Evolutionary conservation across 2,797 vertebrate genomes (phyloP).

Genomic region (Craterocephalus amniculus): DNA sequence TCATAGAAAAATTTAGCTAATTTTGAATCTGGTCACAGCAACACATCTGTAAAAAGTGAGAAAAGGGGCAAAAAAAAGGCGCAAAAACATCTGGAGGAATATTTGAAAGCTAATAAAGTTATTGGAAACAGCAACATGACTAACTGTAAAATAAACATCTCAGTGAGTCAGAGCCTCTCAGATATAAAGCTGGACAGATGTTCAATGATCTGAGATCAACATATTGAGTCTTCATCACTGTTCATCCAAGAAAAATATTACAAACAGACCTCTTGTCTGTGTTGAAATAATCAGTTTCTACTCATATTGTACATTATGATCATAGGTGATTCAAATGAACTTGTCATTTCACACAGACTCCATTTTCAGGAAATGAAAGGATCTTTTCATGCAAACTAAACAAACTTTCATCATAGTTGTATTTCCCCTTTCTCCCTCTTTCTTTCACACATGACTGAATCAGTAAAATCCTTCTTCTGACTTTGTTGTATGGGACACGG

Average conservation of each 20-base stretch:
- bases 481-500: neutral
- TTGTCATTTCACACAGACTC: conserved; percentile 4
- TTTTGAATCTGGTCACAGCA: too few relatives aligned
- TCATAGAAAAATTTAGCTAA: too few relatives aligned
- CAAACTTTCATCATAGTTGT: conserved; percentile 17
- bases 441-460: conserved; percentile 6
- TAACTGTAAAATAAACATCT: too few relatives aligned
- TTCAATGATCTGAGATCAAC: neutral
- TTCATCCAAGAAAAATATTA: neutral
- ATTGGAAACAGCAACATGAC: too few relatives aligned
- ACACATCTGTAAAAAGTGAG: too few relatives aligned
- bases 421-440: conserved; percentile 20
- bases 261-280: neutral
- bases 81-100: too few relatives aligned
- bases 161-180: too few relatives aligned
- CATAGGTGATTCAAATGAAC: neutral
- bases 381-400: conserved; percentile 9
- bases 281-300: neutral
- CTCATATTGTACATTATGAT: neutral
- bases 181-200: too few relatives aligned
- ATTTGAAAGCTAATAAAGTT: too few relatives aligned
- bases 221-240: conserved; percentile 2
- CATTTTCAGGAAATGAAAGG: conserved; percentile 24
- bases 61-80: too few relatives aligned
- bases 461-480: conserved; percentile 2